Evolutionary conservation across 53 echinoderm and acorn worm species (phyloP).

Genomic region (Holothuria leucospilota): DNA sequence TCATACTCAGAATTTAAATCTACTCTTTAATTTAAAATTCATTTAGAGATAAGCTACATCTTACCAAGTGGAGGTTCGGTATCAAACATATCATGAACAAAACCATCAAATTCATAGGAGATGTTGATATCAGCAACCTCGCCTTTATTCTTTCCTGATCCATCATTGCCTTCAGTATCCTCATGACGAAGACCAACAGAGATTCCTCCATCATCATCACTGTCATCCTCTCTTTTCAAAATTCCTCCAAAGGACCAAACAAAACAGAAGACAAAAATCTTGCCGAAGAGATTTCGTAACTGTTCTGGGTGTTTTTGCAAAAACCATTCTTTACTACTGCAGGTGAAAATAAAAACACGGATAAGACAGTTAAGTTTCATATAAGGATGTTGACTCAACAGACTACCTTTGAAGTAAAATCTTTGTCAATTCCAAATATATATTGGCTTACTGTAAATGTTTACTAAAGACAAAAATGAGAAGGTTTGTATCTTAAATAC

Average conservation of each 20-base stretch:
- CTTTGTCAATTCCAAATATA: neutral
- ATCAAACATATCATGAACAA: constrained; percentile 96
- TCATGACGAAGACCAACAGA: constrained; percentile 51
- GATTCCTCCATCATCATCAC: constrained; percentile 96
- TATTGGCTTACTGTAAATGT: neutral
- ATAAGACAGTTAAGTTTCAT: neutral
- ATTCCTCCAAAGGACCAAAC: constrained; percentile 96
- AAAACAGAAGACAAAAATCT: constrained; percentile 98
- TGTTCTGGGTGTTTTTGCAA: constrained; percentile 87
- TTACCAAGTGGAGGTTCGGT: constrained; percentile 97
- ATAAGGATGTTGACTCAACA: neutral
- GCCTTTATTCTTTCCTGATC: constrained; percentile 57
- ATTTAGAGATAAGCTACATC: neutral
- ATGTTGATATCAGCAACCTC: constrained; percentile 78
- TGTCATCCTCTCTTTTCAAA: constrained; percentile 91
- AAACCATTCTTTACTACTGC: constrained; percentile 93
- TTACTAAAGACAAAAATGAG: too few species aligned
- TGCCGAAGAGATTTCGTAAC: constrained; percentile 82
- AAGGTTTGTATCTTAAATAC: too few species aligned
- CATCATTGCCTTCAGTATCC: constrained; percentile 40
- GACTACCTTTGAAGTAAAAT: too few species aligned
- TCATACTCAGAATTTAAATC: too few species aligned
- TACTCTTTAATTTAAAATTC: too few species aligned
- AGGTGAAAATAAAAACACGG: neutral
- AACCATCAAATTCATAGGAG: constrained; percentile 96